Conservation (phyloP, 2,113 vertebrate genomes). For the Clupea harengus region DNA sequence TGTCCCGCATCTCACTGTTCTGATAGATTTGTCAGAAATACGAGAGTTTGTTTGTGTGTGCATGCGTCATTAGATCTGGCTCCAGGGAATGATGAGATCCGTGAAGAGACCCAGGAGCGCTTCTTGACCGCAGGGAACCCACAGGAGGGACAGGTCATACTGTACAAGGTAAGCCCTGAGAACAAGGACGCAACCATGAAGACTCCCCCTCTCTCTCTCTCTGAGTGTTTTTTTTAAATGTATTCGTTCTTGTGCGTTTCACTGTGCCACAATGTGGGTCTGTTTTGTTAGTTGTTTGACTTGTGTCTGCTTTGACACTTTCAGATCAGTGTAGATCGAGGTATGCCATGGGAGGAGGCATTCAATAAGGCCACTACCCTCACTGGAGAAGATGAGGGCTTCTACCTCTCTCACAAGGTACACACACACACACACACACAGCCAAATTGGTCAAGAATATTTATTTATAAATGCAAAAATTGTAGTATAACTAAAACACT, state of each 20-base stretch:
- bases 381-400: conserved; percentile 79
- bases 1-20: not conserved
- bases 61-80: conserved; percentile 79
- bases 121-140: conserved; percentile 91
- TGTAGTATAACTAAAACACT: no score
- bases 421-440: not conserved
- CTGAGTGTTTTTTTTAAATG: no score
- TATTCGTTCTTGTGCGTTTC: no score
- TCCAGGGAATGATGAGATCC: conserved; percentile 94
- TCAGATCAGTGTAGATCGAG: conserved; percentile 94
- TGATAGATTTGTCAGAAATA: not conserved
- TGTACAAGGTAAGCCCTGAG: conserved; percentile 81
- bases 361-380: conserved; percentile 76
- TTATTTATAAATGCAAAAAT: no score
- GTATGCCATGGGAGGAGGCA: conserved; percentile 89
- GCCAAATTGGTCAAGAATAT: not conserved
- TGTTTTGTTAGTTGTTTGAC: no score
- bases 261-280: no score
- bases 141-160: conserved; percentile 92
- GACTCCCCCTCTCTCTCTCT: no score
- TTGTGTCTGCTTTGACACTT: not conserved
- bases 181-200: no score
- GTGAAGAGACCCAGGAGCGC: conserved; percentile 89
- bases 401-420: conserved; percentile 92
- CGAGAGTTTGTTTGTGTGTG: no score